These are phyloP conservation scores for Gallinago solitaria DNA, from an alignment of 2,797 vertebrate genomes.

Conservation along the genomic window DNA sequence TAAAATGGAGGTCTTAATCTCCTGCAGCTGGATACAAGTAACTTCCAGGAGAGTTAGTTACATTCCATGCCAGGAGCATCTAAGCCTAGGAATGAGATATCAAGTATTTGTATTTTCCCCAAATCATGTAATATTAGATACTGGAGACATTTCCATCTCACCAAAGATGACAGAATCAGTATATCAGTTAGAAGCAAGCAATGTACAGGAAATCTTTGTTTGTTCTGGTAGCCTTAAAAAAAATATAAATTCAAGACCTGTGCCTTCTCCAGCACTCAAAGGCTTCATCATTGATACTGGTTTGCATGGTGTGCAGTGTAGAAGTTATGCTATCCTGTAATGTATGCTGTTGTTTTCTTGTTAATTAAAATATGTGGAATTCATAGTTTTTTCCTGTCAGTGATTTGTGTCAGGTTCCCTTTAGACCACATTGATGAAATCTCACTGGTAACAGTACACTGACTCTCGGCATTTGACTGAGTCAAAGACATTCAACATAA, in stretches of 20 bases:
- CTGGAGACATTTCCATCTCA: neutral
- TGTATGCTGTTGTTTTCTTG: neutral
- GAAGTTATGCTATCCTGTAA: neutral
- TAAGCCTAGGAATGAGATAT: neutral
- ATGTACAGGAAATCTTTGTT: neutral
- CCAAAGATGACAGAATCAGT: neutral
- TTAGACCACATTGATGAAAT: neutral
- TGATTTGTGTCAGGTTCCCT: neutral
- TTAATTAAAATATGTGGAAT: neutral
- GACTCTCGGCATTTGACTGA: neutral
- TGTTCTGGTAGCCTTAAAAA: neutral
- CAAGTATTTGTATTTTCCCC: neutral
- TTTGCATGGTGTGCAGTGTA: neutral
- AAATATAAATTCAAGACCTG: neutral
- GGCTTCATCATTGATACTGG: neutral
- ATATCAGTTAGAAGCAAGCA: neutral
- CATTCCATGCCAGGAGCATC: neutral
- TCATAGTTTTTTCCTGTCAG: neutral
- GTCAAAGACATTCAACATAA: neutral
- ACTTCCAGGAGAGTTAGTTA: neutral
- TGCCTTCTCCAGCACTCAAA: neutral
- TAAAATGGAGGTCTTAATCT: neutral
- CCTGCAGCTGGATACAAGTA: neutral
- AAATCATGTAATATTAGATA: neutral
- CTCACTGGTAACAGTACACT: neutral